Evolutionary conservation across 2,797 vertebrate species (phyloP).

Genomic region (Cichlasoma orientale): DNA sequence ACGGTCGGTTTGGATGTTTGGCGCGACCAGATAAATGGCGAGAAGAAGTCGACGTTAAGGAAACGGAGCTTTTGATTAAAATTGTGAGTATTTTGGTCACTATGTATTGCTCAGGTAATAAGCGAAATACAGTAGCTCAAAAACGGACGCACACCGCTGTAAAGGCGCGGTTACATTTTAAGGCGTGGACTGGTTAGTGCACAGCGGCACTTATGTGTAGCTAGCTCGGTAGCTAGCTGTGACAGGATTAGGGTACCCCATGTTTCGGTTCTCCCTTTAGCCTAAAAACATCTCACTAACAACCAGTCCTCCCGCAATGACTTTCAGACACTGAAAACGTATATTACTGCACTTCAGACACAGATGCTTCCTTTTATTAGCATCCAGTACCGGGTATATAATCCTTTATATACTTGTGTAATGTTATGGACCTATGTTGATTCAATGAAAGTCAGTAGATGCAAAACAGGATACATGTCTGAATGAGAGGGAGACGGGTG

Average conservation of each 20-base stretch:
- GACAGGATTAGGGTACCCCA: accelerated
- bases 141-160: neutral
- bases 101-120: neutral
- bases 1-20: slow-evolving; percentile 19
- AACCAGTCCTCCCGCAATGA: neutral
- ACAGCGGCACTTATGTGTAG: neutral
- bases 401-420: neutral
- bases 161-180: neutral
- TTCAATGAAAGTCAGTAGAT: neutral
- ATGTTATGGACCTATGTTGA: neutral
- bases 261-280: neutral
- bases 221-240: neutral
- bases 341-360: neutral
- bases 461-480: neutral
- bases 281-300: neutral
- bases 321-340: neutral
- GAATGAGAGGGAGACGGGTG: neutral
- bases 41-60: neutral
- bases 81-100: slow-evolving; percentile 10
- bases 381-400: neutral
- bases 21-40: slow-evolving; percentile 39
- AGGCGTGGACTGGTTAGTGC: neutral
- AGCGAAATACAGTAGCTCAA: neutral
- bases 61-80: neutral
- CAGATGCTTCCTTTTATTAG: neutral